phyloP scores from a whole-genome alignment of 1,140 invertebrate genomes.

The Cotesia vestalis region DNA sequence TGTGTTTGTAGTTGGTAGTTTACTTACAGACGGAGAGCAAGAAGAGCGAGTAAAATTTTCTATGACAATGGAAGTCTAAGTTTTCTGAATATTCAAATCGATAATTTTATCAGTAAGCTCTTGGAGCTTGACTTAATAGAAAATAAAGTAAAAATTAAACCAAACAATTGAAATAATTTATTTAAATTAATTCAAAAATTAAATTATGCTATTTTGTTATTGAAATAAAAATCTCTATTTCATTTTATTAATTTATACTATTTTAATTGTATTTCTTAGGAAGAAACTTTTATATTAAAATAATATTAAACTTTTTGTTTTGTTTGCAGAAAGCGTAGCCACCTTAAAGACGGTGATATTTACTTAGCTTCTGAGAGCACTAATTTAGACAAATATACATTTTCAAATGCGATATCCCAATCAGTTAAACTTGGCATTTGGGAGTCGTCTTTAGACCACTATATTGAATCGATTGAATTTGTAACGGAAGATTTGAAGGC shows the following conservation, averaged over 20 bases:
- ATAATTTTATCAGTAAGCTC: too few relatives aligned
- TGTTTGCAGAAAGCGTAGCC: constrained; percentile 57
- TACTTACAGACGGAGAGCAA: too few relatives aligned
- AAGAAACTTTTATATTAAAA: too few relatives aligned
- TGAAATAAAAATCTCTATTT: constrained; percentile 10
- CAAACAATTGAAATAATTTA: too few relatives aligned
- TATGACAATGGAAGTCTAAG: too few relatives aligned
- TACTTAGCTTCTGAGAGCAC: constrained; percentile 61
- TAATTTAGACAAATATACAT: constrained; percentile 78
- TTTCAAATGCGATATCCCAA: constrained; percentile 90
- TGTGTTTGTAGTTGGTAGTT: too few relatives aligned
- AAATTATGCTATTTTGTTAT: too few relatives aligned
- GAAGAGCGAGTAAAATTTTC: too few relatives aligned
- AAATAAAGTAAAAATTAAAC: too few relatives aligned
- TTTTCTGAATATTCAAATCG: too few relatives aligned
- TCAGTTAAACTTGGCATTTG: constrained; percentile 93
- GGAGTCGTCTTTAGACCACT: constrained; percentile 85
- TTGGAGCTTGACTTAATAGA: too few relatives aligned
- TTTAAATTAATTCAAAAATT: not conserved
- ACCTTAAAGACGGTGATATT: constrained; percentile 67
- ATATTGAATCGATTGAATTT: constrained; percentile 83
- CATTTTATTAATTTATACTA: not conserved
- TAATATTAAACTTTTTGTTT: constrained; percentile 17
- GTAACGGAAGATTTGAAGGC: constrained; percentile 83
- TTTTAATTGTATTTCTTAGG: not conserved